Conservation (phyloP, 2,113 vertebrate species). For the Eleginops maclovinus region DNA sequence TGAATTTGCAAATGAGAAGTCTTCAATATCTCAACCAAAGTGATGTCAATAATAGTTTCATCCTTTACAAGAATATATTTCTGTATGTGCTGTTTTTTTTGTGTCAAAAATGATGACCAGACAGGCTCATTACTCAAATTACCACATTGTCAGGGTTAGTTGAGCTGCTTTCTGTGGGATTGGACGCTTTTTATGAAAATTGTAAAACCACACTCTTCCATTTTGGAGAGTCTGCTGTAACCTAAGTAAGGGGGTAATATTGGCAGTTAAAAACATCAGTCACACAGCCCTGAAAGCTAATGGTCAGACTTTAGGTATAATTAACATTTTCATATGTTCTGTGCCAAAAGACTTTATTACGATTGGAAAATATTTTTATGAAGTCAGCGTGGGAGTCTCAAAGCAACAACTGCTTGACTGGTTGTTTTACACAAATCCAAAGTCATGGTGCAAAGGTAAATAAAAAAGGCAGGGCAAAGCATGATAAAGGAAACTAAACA, state of each 20-base stretch:
- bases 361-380: no score
- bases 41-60: conserved; percentile 24
- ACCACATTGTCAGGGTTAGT: conserved; percentile 50
- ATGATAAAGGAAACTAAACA: background rate
- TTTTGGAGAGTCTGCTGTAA: conserved; percentile 47
- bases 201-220: conserved; percentile 44
- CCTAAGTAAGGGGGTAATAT: conserved; percentile 35
- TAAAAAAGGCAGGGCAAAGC: background rate
- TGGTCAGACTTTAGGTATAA: conserved; percentile 19
- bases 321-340: conserved; percentile 3
- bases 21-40: conserved; percentile 1
- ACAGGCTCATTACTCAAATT: conserved; percentile 58
- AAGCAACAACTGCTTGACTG: conserved; percentile 28
- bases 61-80: conserved; percentile 1
- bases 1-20: background rate
- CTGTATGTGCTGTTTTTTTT: conserved; percentile 7
- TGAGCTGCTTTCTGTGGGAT: conserved; percentile 39
- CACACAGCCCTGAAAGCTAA: conserved; percentile 5
- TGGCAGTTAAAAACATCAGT: conserved; percentile 22
- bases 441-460: conserved; percentile 22
- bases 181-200: conserved; percentile 44
- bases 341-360: no score
- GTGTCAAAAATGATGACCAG: conserved; percentile 51
- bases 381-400: conserved; percentile 41
- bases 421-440: conserved; percentile 7